Base-by-base conservation (phyloP, 2,797 vertebrate species). In the Mycteria americana region DNA sequence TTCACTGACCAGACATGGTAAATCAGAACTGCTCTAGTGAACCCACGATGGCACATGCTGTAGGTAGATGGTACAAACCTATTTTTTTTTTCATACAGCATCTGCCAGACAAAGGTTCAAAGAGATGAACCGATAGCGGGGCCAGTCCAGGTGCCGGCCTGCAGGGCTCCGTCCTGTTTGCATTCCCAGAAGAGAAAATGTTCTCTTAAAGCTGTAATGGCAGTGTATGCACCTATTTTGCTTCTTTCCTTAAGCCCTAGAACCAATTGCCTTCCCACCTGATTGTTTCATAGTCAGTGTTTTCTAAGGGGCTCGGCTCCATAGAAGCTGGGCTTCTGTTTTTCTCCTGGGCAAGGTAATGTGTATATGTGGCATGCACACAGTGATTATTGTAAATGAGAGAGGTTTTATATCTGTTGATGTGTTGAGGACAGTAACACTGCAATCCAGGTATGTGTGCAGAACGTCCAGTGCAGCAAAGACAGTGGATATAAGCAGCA, bases 1-100 rank as follows among this genome's bases (percentile, higher is more conserved):
- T 78, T 95, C 81, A 41, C 46, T 86, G 82, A 45, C 93, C 89
- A 89, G 84, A 65, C 85, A 69, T 1, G 0, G 46, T 95, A 94
- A 97, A 97, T 97, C 95, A 94, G 85, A 95, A 6, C 65, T 25
- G 90, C 93, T 96, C 79, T 64, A 84, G 23, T 96, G 94, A 94
- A 65, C 57, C 72, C 86, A 76, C 10, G 4, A 64, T 6, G 43
- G 77, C 85, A 70, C 48, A 24, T 37, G 72, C 65, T 88, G n/a
- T 53, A 94, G 39, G 35, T 92, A 48, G 56, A 51, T 72, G 86
- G 59, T 85, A 69, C 62, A 92, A 89, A 74, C 35, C 25, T 18
- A 9, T 75, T 88, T 77, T 89, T 91, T 85, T 91, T 90, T 73
- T 86, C 53, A n/a, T 84, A 35, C n/a, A 78, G 43, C 69, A 86